These are phyloP conservation scores for Chelon auratus DNA, from an alignment of 2,797 vertebrate species.

Conservation along the genomic window DNA sequence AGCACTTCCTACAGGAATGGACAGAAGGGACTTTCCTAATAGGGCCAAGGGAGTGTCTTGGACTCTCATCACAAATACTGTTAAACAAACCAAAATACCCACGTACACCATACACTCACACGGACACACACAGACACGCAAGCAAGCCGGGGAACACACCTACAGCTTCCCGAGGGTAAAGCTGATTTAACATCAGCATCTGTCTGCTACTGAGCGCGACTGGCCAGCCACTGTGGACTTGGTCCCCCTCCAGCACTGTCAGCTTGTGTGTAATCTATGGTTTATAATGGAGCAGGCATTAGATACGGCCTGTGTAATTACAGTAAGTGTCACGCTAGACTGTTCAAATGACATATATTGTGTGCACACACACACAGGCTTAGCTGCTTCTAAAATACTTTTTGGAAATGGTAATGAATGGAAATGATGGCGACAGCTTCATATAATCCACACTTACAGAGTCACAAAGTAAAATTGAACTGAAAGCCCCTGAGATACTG, in stretches of 20 bases:
- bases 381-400: conserved; percentile 40
- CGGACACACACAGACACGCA: not conserved
- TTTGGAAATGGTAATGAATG: conserved; percentile 30
- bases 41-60: conserved; percentile 47
- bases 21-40: conserved; percentile 70
- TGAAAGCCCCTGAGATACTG: not conserved
- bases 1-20: conserved; percentile 64
- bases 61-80: conserved; percentile 40
- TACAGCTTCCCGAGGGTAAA: conserved; percentile 40
- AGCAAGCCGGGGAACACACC: conserved; percentile 9
- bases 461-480: not conserved
- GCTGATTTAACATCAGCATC: conserved; percentile 71
- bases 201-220: conserved; percentile 54
- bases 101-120: conserved; percentile 17
- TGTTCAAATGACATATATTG: conserved; percentile 30
- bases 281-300: conserved; percentile 60
- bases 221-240: conserved; percentile 52
- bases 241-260: conserved; percentile 57
- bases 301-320: conserved; percentile 51
- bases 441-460: conserved; percentile 37
- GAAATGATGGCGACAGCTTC: conserved; percentile 9
- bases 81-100: no score
- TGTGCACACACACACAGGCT: conserved; percentile 20
- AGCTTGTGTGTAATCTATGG: conserved; percentile 63
- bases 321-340: conserved; percentile 41